A percentile compares a stretch with the other conserved stretches of the same genome.
phyloP scores from a whole-genome alignment of 2,113 vertebrate species.

The Hydrolagus affinis region DNA sequence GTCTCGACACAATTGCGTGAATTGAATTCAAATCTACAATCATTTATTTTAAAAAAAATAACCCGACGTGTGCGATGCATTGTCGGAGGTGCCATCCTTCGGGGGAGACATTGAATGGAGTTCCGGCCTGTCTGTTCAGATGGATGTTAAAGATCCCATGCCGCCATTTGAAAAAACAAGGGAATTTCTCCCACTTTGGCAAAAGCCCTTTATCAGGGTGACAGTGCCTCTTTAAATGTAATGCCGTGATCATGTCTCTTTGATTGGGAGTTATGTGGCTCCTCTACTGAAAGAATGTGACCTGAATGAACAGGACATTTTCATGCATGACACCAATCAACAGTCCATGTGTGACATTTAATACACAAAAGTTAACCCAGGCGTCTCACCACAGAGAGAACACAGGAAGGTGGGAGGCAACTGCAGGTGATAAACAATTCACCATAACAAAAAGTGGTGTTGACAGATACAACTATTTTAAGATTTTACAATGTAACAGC shows the following conservation, averaged over 20 bases:
- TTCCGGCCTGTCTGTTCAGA: too few relatives aligned
- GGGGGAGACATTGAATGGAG: too few relatives aligned
- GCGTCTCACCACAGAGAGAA: too few relatives aligned
- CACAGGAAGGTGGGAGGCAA: too few relatives aligned
- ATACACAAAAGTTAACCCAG: background rate
- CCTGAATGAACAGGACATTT: background rate
- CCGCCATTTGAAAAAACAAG: too few relatives aligned
- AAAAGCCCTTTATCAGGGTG: background rate
- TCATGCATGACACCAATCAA: background rate
- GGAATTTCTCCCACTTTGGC: background rate
- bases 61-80: too few relatives aligned
- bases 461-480: background rate
- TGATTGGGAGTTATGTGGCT: background rate
- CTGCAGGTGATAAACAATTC: too few relatives aligned
- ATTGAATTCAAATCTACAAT: too few relatives aligned
- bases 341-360: background rate
- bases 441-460: background rate
- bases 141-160: too few relatives aligned
- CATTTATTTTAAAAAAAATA: too few relatives aligned
- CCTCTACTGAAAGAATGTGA: background rate
- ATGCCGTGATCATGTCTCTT: background rate
- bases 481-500: background rate
- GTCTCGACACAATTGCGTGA: too few relatives aligned
- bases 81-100: too few relatives aligned
- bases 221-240: background rate